Evolutionary conservation across 1,140 invertebrate species (phyloP).

Genomic region (Sweltsa coloradensis): DNA sequence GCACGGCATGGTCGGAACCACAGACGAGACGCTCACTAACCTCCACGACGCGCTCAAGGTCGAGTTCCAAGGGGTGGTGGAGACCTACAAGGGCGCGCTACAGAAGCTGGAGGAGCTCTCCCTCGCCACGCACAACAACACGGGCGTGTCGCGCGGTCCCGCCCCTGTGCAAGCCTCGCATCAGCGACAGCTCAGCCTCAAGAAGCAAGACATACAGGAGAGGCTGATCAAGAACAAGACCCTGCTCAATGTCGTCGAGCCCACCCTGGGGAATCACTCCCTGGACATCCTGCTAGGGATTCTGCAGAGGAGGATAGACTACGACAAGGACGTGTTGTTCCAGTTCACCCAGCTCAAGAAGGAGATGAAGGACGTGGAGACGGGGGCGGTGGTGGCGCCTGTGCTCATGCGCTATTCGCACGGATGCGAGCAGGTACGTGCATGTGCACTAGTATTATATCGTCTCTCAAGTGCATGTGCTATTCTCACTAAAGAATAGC

Average conservation of each 20-base stretch:
- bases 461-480: no score
- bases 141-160: constrained; percentile 48
- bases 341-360: constrained; percentile 56
- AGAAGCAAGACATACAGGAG: constrained; percentile 67
- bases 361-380: constrained; percentile 49
- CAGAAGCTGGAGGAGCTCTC: constrained; percentile 76
- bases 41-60: constrained; percentile 48
- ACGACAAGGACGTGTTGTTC: constrained; percentile 55
- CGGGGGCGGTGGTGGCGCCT: constrained; percentile 51
- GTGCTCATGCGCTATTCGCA: constrained; percentile 72
- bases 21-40: constrained; percentile 41
- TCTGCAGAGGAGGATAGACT: constrained; percentile 48
- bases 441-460: no score
- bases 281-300: constrained; percentile 42
- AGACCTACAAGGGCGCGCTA: constrained; percentile 76
- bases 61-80: constrained; percentile 70
- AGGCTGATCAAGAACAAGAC: constrained; percentile 86
- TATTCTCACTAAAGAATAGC: no score
- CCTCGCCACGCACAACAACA: constrained; percentile 29
- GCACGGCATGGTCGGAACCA: constrained; percentile 64
- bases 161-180: constrained; percentile 80
- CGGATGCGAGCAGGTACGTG: constrained; percentile 52
- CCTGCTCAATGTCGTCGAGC: constrained; percentile 71
- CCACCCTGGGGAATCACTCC: constrained; percentile 38
- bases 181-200: constrained; percentile 72